Evolutionary conservation across 2,888 invertebrate genomes (phyloP).

Genomic region (Nomada hirtipes): DNA sequence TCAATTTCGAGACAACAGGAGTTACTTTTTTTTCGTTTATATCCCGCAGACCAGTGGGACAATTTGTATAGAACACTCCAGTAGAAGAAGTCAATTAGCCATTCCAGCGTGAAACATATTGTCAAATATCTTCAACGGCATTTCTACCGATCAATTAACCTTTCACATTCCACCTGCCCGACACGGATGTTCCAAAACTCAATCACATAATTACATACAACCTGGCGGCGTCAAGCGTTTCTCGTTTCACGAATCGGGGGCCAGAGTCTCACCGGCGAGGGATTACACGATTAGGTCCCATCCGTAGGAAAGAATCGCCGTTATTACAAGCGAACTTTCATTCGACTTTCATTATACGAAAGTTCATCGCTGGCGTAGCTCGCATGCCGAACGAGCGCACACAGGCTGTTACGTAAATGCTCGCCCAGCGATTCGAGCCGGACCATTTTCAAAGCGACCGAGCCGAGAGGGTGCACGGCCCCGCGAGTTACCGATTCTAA

Average conservation of each 20-base stretch:
- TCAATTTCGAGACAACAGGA: no score
- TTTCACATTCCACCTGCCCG: no score
- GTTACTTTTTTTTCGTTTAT: no score
- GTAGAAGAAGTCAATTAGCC: no score
- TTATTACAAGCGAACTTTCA: slow-evolving; percentile 48
- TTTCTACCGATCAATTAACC: slow-evolving; percentile 5
- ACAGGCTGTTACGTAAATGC: slow-evolving; percentile 33
- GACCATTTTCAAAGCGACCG: slow-evolving; percentile 35
- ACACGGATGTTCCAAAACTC: no score
- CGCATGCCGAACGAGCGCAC: slow-evolving; percentile 21
- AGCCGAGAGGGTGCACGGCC: slow-evolving; percentile 25
- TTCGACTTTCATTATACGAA: slow-evolving; percentile 53
- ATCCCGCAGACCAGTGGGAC: no score
- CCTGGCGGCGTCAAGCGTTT: neutral
- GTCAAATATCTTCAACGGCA: neutral
- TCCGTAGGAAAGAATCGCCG: slow-evolving; percentile 36
- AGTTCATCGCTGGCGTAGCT: slow-evolving; percentile 40
- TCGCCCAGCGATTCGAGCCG: slow-evolving; percentile 29
- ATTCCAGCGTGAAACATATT: no score
- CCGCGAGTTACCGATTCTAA: slow-evolving; percentile 50
- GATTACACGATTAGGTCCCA: neutral
- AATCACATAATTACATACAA: no score
- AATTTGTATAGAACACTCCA: no score
- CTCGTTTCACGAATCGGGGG: slow-evolving; percentile 7
- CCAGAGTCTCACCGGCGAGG: slow-evolving; percentile 6